Conservation (phyloP, 1,140 invertebrate genomes). For the Lethocerus indicus region DNA sequence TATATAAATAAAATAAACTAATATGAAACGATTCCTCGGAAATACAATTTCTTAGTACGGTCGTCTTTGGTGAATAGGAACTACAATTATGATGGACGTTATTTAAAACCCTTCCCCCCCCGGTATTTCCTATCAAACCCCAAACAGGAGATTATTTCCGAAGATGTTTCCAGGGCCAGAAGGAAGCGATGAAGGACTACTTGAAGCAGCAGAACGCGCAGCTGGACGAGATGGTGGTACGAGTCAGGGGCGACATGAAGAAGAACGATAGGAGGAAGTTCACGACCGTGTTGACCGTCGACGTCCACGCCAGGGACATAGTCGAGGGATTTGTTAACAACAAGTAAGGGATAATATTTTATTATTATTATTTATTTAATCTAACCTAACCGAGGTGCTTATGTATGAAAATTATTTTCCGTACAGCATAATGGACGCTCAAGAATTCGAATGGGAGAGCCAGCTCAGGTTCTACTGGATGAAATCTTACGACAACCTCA, state of each 20-base stretch:
- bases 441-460: conserved; percentile 85
- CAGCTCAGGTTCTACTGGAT: conserved; percentile 85
- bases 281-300: conserved; percentile 71
- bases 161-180: conserved; percentile 48
- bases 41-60: no score
- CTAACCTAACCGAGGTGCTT: not conserved
- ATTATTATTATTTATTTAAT: not conserved
- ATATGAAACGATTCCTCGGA: no score
- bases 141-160: no score
- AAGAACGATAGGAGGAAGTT: conserved; percentile 75
- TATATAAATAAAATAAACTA: no score
- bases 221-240: conserved; percentile 65
- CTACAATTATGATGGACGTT: no score
- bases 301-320: conserved; percentile 79
- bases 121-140: no score
- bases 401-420: conserved; percentile 9
- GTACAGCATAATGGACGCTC: conserved; percentile 53
- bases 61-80: no score
- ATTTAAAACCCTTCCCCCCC: no score
- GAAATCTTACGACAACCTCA: conserved; percentile 59
- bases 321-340: conserved; percentile 73
- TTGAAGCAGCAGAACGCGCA: conserved; percentile 59
- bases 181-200: conserved; percentile 79
- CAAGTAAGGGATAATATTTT: conserved; percentile 26
- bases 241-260: conserved; percentile 46